Conservation (phyloP, 1,140 invertebrate genomes). For the Philaenus spumarius region DNA sequence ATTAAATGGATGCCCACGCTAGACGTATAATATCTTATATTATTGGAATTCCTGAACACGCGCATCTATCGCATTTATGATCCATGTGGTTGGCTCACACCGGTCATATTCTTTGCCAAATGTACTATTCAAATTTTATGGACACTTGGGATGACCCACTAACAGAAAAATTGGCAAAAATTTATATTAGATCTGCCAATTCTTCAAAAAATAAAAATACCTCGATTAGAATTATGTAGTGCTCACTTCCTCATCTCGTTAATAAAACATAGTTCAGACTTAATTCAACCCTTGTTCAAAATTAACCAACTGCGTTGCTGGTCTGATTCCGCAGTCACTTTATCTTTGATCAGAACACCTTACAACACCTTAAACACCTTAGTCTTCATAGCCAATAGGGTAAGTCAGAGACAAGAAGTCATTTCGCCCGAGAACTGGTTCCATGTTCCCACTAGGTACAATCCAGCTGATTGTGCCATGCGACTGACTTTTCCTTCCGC, state of each 20-base stretch:
- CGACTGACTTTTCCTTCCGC: conserved; percentile 21
- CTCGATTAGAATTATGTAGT: background rate
- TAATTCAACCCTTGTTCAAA: no score
- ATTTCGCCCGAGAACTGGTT: background rate
- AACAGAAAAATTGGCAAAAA: no score
- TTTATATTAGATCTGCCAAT: no score
- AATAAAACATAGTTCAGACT: background rate
- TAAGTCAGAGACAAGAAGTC: conserved; percentile 35
- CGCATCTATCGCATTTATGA: no score
- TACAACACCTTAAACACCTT: conserved; percentile 32
- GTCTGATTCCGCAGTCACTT: background rate
- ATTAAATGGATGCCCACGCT: no score
- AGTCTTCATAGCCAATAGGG: conserved; percentile 38
- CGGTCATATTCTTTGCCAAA: no score
- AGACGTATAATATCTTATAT: no score
- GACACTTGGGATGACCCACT: no score
- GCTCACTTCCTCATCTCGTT: background rate
- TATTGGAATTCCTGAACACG: no score
- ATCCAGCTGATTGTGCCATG: conserved; percentile 27
- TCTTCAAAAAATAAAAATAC: background rate
- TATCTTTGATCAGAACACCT: conserved; percentile 24
- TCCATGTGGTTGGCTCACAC: no score
- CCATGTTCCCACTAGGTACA: conserved; percentile 27
- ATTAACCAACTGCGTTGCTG: background rate
- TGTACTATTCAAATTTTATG: no score